Evolutionary conservation across 2,113 vertebrate species (phyloP).

Genomic region (Melozone crissalis): DNA sequence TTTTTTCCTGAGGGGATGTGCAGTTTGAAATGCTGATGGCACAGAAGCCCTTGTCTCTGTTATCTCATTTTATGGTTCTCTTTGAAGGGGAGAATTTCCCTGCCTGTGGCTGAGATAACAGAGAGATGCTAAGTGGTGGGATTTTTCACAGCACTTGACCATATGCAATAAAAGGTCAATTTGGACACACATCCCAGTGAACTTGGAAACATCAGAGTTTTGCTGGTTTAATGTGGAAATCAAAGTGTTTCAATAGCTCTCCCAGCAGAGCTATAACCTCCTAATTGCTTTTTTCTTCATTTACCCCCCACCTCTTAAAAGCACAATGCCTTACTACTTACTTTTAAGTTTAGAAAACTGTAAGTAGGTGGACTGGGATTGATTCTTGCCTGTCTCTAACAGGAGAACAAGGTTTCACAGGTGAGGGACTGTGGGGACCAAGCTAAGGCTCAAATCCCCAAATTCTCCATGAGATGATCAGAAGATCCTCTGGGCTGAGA

Average conservation of each 20-base stretch:
- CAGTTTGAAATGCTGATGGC: conserved; percentile 63
- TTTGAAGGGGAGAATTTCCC: conserved; percentile 61
- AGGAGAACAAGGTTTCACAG: not conserved
- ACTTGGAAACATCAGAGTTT: conserved; percentile 65
- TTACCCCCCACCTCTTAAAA: conserved; percentile 31
- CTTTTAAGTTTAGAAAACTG: conserved; percentile 22
- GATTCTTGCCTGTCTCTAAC: not conserved
- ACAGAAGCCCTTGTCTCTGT: conserved; percentile 56
- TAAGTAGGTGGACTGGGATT: not conserved
- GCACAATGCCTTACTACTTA: not conserved
- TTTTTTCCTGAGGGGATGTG: conserved; percentile 34
- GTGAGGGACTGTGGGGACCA: not conserved
- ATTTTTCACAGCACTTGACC: conserved; percentile 69
- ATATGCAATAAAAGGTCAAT: conserved; percentile 62
- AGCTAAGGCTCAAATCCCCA: not conserved
- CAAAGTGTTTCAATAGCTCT: conserved; percentile 50
- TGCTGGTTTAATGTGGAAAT: conserved; percentile 51
- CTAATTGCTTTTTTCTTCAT: conserved; percentile 40
- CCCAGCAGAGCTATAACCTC: conserved; percentile 28
- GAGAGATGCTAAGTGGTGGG: conserved; percentile 56
- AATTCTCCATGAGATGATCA: not conserved
- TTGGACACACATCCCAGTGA: conserved; percentile 55
- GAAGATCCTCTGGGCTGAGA: not conserved
- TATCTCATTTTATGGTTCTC: conserved; percentile 62
- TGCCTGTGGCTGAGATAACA: conserved; percentile 58